Percentiles rank a stretch among this genome's conserved stretches.
phyloP scores from a whole-genome alignment of 2,888 invertebrate genomes.

The Ceramica pisi region DNA sequence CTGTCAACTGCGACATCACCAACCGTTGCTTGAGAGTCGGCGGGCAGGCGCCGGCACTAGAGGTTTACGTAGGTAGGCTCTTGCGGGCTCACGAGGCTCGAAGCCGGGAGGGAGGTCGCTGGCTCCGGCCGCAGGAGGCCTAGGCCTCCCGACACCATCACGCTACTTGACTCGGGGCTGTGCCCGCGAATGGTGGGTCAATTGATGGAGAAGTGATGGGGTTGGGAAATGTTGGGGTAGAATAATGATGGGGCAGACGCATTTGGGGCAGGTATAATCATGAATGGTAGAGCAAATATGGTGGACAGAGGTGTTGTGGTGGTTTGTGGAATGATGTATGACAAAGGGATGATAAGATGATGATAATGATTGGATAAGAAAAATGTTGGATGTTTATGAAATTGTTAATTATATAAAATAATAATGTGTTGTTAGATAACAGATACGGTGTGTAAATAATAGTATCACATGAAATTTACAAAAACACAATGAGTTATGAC shows the following conservation, averaged over 20 bases:
- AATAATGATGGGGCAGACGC: not conserved
- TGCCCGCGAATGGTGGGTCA: slow-evolving; percentile 42
- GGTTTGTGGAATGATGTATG: not conserved
- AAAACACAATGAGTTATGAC: slow-evolving; percentile 1
- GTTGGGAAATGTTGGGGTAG: not conserved
- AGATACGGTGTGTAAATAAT: slow-evolving; percentile 11
- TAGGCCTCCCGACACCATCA: slow-evolving; percentile 88
- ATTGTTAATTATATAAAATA: slow-evolving; percentile 13
- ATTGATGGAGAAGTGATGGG: slow-evolving; percentile 11
- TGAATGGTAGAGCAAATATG: too few relatives aligned
- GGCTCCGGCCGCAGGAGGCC: slow-evolving; percentile 90
- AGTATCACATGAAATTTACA: slow-evolving; percentile 1
- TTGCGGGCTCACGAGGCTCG: slow-evolving; percentile 92
- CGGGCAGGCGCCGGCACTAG: slow-evolving; percentile 92
- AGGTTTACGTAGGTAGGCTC: slow-evolving; percentile 98
- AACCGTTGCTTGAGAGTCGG: slow-evolving; percentile 83
- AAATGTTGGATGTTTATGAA: not conserved
- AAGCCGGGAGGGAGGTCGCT: slow-evolving; percentile 86
- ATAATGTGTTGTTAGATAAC: slow-evolving; percentile 25
- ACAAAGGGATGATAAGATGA: not conserved
- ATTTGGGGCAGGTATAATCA: not conserved
- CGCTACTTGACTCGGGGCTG: slow-evolving; percentile 91
- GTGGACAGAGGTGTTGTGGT: not conserved
- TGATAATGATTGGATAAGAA: not conserved
- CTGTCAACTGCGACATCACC: slow-evolving; percentile 71